These are phyloP conservation scores for Achatina immaculata DNA, from an alignment of 1,140 invertebrate genomes.

Conservation along the genomic window DNA sequence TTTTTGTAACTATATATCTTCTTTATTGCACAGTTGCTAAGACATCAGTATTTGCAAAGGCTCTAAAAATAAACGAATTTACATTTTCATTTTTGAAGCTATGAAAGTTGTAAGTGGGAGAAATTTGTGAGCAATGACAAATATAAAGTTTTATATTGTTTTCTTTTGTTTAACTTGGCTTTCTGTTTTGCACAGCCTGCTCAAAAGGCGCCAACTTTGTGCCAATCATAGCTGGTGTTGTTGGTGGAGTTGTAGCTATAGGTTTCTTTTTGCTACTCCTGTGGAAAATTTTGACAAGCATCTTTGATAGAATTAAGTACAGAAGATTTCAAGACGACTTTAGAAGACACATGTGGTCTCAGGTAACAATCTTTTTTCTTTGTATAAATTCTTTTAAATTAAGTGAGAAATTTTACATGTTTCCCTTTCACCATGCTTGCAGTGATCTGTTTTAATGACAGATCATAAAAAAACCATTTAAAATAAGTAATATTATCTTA, in stretches of 20 bases:
- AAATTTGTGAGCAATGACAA: neutral
- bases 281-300: conserved; percentile 94
- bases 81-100: neutral
- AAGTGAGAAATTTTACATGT: neutral
- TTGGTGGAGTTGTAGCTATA: conserved; percentile 88
- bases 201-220: conserved; percentile 50
- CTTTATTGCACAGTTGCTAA: neutral
- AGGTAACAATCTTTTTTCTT: conserved; percentile 66
- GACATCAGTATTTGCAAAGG: neutral
- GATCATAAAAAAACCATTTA: no score
- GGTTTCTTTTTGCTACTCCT: conserved; percentile 89
- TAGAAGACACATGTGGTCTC: conserved; percentile 88
- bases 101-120: neutral
- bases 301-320: conserved; percentile 94
- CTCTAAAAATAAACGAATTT: neutral
- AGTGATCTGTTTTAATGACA: neutral
- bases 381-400: neutral
- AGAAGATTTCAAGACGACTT: conserved; percentile 94
- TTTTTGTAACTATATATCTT: neutral
- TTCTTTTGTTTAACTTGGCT: no score
- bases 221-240: conserved; percentile 90
- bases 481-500: no score
- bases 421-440: neutral
- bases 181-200: conserved; percentile 57
- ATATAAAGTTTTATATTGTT: no score